phyloP scores from a whole-genome alignment of 64 coral and sea anemone genomes.

The Anthopleura sola region DNA sequence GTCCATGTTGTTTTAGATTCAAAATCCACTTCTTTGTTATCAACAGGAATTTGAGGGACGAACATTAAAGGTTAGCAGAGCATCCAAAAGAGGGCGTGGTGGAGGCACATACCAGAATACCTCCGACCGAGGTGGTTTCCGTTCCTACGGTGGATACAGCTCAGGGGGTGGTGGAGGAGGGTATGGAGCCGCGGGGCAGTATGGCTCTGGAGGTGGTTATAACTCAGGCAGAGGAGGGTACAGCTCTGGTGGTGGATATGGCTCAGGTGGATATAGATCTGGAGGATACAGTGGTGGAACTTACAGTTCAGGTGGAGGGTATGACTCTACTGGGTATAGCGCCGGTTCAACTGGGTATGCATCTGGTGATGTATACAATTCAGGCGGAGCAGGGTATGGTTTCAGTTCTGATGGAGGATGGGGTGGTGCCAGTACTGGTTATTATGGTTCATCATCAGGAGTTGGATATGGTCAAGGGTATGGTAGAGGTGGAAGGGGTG shows the following conservation, averaged over 20 bases:
- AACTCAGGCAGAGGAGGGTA: not conserved
- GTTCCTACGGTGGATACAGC: not conserved
- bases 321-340: not conserved
- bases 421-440: not conserved
- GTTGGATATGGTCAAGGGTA: not conserved
- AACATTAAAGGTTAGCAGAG: conserved; percentile 14
- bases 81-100: conserved; percentile 1
- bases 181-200: not conserved
- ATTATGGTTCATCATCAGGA: not conserved
- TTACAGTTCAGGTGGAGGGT: not conserved
- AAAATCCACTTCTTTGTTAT: too few relatives aligned
- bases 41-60: conserved; percentile 38
- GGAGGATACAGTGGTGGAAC: not conserved
- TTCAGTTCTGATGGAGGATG: not conserved
- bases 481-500: conserved; percentile 7
- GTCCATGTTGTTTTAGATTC: too few relatives aligned
- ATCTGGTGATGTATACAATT: not conserved
- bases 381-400: not conserved
- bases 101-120: not conserved
- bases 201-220: not conserved
- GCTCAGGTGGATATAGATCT: not conserved
- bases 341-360: not conserved
- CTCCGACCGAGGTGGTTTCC: not conserved
- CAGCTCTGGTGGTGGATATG: not conserved
- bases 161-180: not conserved